A percentile compares a stretch with the other conserved stretches of the same genome.
Evolutionary conservation across 2,113 vertebrate species (phyloP).

Genomic region (Ophiodon elongatus): DNA sequence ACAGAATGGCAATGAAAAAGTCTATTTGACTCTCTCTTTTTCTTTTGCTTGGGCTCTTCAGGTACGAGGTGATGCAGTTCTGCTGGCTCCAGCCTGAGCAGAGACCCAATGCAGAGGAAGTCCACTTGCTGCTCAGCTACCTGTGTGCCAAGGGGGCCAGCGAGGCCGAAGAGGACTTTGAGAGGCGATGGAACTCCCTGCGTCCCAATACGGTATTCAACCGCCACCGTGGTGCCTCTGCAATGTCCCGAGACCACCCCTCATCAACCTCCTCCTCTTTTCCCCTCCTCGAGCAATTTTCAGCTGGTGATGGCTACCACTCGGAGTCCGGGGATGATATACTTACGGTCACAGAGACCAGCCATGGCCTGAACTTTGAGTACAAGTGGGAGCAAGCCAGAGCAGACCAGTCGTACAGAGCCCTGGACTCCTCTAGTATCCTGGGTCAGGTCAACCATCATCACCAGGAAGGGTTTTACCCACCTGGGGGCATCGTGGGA

Average conservation of each 20-base stretch:
- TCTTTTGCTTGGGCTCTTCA: constrained; percentile 60
- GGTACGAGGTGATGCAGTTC: constrained; percentile 99
- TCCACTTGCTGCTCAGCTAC: constrained; percentile 94
- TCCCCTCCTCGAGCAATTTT: constrained; percentile 94
- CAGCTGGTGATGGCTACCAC: constrained; percentile 88
- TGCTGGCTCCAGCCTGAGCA: constrained; percentile 98
- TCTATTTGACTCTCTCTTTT: background rate
- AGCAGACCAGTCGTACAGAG: constrained; percentile 79
- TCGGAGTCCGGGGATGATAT: constrained; percentile 91
- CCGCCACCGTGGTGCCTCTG: constrained; percentile 55
- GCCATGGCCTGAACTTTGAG: constrained; percentile 96
- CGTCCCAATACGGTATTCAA: constrained; percentile 85
- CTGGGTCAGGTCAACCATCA: constrained; percentile 82
- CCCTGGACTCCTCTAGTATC: constrained; percentile 69
- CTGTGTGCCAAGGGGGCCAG: constrained; percentile 93
- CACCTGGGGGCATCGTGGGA: constrained; percentile 81
- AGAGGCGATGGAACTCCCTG: constrained; percentile 95
- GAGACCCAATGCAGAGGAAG: constrained; percentile 94
- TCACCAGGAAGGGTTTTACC: constrained; percentile 90
- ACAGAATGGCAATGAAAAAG: too few species aligned
- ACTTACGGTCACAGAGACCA: constrained; percentile 96
- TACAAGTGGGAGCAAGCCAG: constrained; percentile 95
- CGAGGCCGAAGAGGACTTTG: constrained; percentile 93
- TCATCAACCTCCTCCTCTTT: constrained; percentile 81
- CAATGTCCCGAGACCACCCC: constrained; percentile 66